Base-by-base conservation (phyloP, 1,140 invertebrate species). In the Nasonia giraulti region DNA sequence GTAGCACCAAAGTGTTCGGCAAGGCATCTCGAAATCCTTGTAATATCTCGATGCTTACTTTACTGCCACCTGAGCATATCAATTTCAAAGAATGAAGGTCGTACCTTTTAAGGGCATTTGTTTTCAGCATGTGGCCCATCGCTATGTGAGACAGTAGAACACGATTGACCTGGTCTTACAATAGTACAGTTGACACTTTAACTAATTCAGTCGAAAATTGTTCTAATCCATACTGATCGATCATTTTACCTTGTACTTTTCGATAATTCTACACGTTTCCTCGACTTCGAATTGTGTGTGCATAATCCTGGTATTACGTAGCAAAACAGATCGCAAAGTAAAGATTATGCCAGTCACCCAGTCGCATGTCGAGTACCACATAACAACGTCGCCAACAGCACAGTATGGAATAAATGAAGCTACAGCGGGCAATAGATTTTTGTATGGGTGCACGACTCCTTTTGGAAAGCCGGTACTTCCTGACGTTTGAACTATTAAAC, bases 161-260 rank as follows among this genome's bases (percentile, higher is more conserved):
- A 5, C 55, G 55, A n/a, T 62, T 62, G 55, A 62, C 20, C 55
- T 50, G 47, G 11, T 14, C 14, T 0, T 50, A 50, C 2, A 50
- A 50, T 14, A 14, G 8, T 50, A 0, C 0, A 44, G 40, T 37
- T 37, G 3, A 14, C 14, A 1, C 14, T 50, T 50, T 50, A 50
- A 1, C 3, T 50, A 17, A 50, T 50, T 50, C 0, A 14, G 3
- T 17, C 3, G 27, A 50, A 50, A 50, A 50, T 17, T 44, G 2
- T 50, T 50, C 10, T 50, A 50, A 17, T 14, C 10, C 2, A 50
- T 50, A 55, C 8, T 55, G 11, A 55, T 17, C 50, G 0, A 17
- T 11, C 1, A 6, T 55, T 50, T 11, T 40, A 90, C 89, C 79
- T 88, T 86, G 73, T 85, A 89, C 78, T 88, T 88, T 76, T 89